Evolutionary conservation across 2,797 vertebrate species (phyloP), one percentile per base, ranked within the genome.

Genomic region (Melanotaenia parkinsoni): DNA sequence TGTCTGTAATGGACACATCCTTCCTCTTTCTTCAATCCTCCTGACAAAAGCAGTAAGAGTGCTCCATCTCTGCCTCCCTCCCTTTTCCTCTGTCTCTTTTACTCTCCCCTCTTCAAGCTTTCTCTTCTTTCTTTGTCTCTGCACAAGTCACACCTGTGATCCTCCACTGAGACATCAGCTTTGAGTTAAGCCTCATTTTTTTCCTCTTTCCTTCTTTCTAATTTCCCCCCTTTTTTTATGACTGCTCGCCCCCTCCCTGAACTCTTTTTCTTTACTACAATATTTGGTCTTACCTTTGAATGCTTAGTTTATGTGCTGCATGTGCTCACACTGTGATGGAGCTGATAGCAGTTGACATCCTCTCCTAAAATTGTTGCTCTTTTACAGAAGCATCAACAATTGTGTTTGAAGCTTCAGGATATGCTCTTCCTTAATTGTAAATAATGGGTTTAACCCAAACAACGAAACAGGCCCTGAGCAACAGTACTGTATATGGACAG

Each of bases 141-240:
- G 64, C 77, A 83, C 81, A 73, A 85, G 84, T 91, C 84, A 86
- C 88, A 88, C 87, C 88, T 89, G 84, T 90, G 90, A 86, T 89
- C 82, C 80, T 85, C 85, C 74, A 6, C 79, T 66, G 79, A 91
- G 82, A 90, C 80, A 80, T 73, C 35, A 62, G 77, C 73, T 78
- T 77, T 79, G 63, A 86, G 74, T 72, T 77, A 68, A 63, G 81
- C 67, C 54, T 82, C n/a, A 60, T 79, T 84, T 79, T 83, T 77
- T 80, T 30, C 3, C 22, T 47, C 66, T 63, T 51, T 32, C 53
- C n/a, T 33, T 67, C 64, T 71, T 70, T 77, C 62, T 85, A 16
- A 58, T 82, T 82, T 76, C 1, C 4, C 16, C 40, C 40, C 11
- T 24, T 77, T 76, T 66, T 63, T 38, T 51, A 22, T 56, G 53